A percentile compares a stretch with the other conserved stretches of the same genome.
Conservation (phyloP, 2,797 vertebrate genomes). For the Aplochiton taeniatus region DNA sequence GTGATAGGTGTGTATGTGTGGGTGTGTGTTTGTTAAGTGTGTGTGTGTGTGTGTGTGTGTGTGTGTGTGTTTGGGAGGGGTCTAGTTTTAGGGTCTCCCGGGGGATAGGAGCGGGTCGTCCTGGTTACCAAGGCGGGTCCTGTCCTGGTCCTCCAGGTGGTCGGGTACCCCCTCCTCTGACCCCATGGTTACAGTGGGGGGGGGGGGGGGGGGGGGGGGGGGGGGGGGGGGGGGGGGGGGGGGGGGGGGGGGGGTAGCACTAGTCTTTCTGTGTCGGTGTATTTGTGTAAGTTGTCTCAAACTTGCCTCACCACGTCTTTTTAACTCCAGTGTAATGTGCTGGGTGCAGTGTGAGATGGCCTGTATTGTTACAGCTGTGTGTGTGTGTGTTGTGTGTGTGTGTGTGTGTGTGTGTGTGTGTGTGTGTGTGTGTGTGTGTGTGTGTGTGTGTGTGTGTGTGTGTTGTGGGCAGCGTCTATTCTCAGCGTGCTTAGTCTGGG, state of each 20-base stretch:
- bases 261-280: conserved; percentile 11
- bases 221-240: too few relatives aligned
- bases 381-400: background rate
- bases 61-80: background rate
- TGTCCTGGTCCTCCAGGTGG: too few relatives aligned
- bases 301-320: background rate
- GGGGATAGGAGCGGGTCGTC: too few relatives aligned
- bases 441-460: background rate
- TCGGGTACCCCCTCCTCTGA: conserved; percentile 8
- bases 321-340: background rate
- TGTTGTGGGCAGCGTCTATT: background rate
- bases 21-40: background rate
- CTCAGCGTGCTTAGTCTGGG: background rate
- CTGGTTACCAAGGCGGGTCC: too few relatives aligned
- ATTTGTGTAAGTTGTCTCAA: background rate
- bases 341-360: background rate
- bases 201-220: too few relatives aligned
- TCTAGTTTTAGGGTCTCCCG: too few relatives aligned
- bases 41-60: conserved; percentile 6
- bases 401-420: background rate
- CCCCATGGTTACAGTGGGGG: too few relatives aligned
- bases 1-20: too few relatives aligned
- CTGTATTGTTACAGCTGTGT: background rate
- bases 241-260: too few relatives aligned
- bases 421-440: background rate